Percentiles rank a stretch among this genome's conserved stretches.
phyloP scores from a whole-genome alignment of 2,113 vertebrate species.

The Plotosus lineatus region DNA sequence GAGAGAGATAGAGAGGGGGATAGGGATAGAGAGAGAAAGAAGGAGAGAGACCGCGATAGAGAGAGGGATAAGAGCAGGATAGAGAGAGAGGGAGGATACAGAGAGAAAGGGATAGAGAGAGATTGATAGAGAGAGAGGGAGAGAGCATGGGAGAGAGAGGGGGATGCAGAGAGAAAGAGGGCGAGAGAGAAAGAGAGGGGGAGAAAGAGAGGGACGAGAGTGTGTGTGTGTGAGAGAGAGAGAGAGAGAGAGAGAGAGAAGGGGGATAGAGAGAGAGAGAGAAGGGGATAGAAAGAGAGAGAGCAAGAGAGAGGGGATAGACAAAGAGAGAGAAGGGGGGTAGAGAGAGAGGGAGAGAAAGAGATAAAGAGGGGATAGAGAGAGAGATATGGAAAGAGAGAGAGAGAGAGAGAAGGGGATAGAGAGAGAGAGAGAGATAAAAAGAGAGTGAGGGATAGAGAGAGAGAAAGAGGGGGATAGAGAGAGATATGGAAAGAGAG shows the following conservation, averaged over 20 bases:
- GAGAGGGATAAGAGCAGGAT: background rate
- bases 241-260: background rate
- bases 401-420: conserved; percentile 13
- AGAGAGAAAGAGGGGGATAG: background rate
- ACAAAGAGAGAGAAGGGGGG: background rate
- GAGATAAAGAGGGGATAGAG: background rate
- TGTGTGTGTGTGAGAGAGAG: too few species aligned
- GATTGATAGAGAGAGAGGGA: background rate
- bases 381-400: background rate
- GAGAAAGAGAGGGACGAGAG: background rate
- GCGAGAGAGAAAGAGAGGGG: background rate
- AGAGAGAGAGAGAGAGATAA: conserved; percentile 15
- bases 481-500: background rate
- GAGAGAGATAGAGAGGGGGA: background rate
- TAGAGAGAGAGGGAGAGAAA: background rate
- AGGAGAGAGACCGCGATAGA: conserved; percentile 69
- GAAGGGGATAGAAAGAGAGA: conserved; percentile 1
- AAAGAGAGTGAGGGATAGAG: background rate
- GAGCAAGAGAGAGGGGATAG: conserved; percentile 21
- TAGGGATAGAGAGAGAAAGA: conserved; percentile 69
- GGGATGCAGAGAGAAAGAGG: conserved; percentile 14
- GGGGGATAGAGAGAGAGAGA: background rate
- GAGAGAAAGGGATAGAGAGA: background rate
- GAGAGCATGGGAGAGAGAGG: background rate
- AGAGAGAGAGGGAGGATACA: background rate